Conservation (phyloP, 2,888 invertebrate genomes). For the Nymphalis polychloros region DNA sequence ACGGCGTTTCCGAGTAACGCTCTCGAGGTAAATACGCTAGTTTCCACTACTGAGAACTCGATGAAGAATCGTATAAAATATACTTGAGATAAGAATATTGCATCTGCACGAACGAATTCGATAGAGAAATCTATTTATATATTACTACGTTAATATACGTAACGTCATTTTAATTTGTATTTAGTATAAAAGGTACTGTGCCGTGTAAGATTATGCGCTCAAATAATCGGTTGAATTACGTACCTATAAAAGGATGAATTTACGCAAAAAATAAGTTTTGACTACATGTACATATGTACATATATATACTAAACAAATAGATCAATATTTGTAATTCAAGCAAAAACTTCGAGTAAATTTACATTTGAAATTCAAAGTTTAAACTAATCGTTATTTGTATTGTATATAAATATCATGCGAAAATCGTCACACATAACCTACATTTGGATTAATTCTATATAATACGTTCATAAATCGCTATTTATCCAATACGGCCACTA, state of each 20-base stretch:
- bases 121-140: background rate
- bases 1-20: slow-evolving; percentile 33
- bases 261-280: too few relatives aligned
- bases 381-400: background rate
- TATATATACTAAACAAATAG: background rate
- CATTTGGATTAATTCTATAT: too few relatives aligned
- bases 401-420: background rate
- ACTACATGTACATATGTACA: too few relatives aligned
- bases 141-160: too few relatives aligned
- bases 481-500: too few relatives aligned
- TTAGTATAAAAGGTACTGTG: too few relatives aligned
- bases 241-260: too few relatives aligned
- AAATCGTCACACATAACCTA: background rate
- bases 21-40: slow-evolving; percentile 35
- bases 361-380: background rate
- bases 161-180: too few relatives aligned
- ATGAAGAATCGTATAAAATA: slow-evolving; percentile 13
- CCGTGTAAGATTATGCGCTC: too few relatives aligned
- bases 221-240: too few relatives aligned
- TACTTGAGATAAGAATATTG: slow-evolving; percentile 8
- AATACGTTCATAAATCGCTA: too few relatives aligned
- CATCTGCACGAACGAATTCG: background rate
- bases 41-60: slow-evolving; percentile 21
- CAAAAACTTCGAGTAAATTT: background rate
- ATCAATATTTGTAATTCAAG: background rate